phyloP scores from a whole-genome alignment of 2,888 invertebrate genomes.

The Ennomos fuscantarius region DNA sequence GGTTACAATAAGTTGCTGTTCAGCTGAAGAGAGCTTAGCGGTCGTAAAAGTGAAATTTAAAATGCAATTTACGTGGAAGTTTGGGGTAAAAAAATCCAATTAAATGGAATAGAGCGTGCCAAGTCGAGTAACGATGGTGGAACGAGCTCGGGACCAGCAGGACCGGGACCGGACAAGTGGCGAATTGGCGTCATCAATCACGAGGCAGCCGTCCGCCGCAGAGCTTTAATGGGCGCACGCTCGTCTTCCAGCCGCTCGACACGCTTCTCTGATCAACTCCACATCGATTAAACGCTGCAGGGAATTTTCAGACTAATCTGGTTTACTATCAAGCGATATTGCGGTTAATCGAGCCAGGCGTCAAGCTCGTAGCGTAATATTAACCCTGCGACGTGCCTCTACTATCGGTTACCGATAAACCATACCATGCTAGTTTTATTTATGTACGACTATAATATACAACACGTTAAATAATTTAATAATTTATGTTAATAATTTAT shows the following conservation, averaged over 20 bases:
- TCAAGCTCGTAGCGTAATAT: slow-evolving; percentile 11
- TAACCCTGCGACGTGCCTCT: slow-evolving; percentile 9
- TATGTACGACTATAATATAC: background rate
- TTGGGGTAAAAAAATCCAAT: slow-evolving; percentile 48
- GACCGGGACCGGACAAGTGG: slow-evolving; percentile 61
- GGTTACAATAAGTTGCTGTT: slow-evolving; percentile 22
- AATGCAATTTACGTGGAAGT: slow-evolving; percentile 28
- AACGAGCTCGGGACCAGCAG: slow-evolving; percentile 34
- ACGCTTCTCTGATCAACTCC: slow-evolving; percentile 57
- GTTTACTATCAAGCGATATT: slow-evolving; percentile 31
- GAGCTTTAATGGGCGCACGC: slow-evolving; percentile 65
- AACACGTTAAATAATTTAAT: too few relatives aligned
- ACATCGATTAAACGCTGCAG: slow-evolving; percentile 50
- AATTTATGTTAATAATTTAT: slow-evolving; percentile 1
- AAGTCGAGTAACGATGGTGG: slow-evolving; percentile 47
- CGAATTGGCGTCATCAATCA: slow-evolving; percentile 81
- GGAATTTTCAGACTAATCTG: slow-evolving; percentile 36
- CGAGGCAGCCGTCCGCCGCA: slow-evolving; percentile 60
- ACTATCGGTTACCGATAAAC: background rate
- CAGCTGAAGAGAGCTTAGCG: slow-evolving; percentile 10
- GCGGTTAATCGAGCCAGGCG: slow-evolving; percentile 29
- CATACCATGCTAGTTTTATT: background rate
- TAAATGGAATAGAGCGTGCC: slow-evolving; percentile 50
- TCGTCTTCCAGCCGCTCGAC: slow-evolving; percentile 55
- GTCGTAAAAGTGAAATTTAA: slow-evolving; percentile 21